Conservation (phyloP, 2,888 invertebrate species). For the Tinea trinotella region DNA sequence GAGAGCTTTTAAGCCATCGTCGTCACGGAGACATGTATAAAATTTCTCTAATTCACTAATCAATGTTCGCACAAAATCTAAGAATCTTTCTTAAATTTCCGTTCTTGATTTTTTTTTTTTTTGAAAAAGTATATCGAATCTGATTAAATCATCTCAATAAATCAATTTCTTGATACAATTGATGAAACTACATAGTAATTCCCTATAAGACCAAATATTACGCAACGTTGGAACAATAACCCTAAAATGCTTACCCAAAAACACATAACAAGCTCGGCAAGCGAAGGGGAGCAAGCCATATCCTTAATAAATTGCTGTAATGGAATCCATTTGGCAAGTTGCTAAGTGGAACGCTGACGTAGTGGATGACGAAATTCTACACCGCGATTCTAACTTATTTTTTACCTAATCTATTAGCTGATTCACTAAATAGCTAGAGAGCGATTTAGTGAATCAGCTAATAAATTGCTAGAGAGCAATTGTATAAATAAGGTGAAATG, state of each 20-base stretch:
- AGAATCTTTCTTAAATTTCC: too few relatives aligned
- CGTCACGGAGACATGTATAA: too few relatives aligned
- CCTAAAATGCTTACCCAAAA: conserved; percentile 19
- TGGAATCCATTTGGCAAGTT: conserved; percentile 39
- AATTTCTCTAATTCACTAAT: too few relatives aligned
- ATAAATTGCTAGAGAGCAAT: too few relatives aligned
- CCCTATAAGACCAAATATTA: neutral
- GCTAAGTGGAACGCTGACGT: conserved; percentile 35
- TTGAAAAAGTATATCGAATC: too few relatives aligned
- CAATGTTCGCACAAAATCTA: too few relatives aligned
- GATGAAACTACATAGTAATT: neutral
- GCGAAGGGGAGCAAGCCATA: conserved; percentile 19
- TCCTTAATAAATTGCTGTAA: conserved; percentile 33
- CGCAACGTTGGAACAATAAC: conserved; percentile 3
- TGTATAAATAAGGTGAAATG: too few relatives aligned
- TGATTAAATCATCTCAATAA: too few relatives aligned
- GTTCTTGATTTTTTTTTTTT: too few relatives aligned
- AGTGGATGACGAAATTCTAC: conserved; percentile 22
- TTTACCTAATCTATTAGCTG: neutral
- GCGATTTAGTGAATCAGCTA: too few relatives aligned
- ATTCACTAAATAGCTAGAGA: too few relatives aligned
- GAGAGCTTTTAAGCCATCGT: too few relatives aligned
- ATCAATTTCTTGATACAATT: neutral
- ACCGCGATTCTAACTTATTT: neutral
- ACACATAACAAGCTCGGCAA: conserved; percentile 20